Base-by-base conservation (phyloP, 64 coral and sea anemone species). In the Montipora cactus region DNA sequence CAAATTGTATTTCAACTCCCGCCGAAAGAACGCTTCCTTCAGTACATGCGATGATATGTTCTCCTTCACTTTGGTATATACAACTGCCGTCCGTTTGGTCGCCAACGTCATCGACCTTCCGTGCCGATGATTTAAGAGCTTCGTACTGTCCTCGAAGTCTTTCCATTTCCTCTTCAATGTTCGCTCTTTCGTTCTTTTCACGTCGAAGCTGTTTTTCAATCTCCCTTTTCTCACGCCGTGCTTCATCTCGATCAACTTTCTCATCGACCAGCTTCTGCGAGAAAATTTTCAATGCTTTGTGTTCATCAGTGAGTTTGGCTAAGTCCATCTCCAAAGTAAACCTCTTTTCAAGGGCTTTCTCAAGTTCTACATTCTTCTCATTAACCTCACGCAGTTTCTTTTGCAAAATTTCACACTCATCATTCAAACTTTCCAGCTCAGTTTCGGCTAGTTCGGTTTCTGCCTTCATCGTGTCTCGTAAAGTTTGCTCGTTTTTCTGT, bases 351-450 rank as follows among this genome's bases (percentile, higher is more conserved):
- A 90, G 58, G 64, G 92, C 93, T 55, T 80, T 87, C 69, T 83
- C 58, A 73, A 84, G 47, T 12, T 89, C 21, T n/a, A 37, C 70
- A 71, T 72, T 51, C 75, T 62, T 13, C 13, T 91, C 48, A 55
- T 61, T 74, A 18, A 81, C 37, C 52, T 87, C 87, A 16, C 88
- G 69, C n/a, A 96, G 28, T 82, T 93, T 83, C 50, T 88, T 81
- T 89, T 93, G 70, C 5, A 95, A 73, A 57, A 67, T 57, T 84
- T 73, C 68, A 48, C 89, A 84, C 70, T 95, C 89, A 18, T 49
- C 74, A 49, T 67, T 95, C 66, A 92, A 70, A 78, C 70, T 95
- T 22, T 97, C 23, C 14, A 95, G 16, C 49, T 97, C 92, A 50
- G 14, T 91, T 48, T 81, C 86, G 1, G 83, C 64, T 2, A 72